Percentiles rank a stretch among this genome's conserved stretches.
Evolutionary conservation across 1,140 invertebrate genomes (phyloP).

Genomic region (Drosophila guanche): DNA sequence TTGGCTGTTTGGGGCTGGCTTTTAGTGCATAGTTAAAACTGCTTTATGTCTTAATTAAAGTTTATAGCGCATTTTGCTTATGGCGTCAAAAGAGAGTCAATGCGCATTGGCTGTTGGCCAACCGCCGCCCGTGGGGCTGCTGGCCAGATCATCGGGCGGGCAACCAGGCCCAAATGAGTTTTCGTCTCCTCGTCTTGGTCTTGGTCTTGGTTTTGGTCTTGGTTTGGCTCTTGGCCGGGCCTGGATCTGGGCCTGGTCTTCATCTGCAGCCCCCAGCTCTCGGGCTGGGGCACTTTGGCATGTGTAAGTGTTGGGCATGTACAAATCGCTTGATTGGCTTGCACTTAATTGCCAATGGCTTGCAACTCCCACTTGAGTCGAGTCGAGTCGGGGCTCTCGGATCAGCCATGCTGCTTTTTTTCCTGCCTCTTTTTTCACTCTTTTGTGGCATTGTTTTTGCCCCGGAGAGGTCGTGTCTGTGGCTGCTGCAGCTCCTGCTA

Average conservation of each 20-base stretch:
- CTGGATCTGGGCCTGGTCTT: conserved; percentile 5
- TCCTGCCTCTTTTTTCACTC: conserved; percentile 24
- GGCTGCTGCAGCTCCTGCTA: conserved; percentile 69
- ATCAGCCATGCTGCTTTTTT: conserved; percentile 56
- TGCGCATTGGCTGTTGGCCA: conserved; percentile 58
- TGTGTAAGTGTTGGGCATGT: conserved; percentile 76
- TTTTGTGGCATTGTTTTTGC: conserved; percentile 29
- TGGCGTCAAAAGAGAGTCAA: conserved; percentile 77
- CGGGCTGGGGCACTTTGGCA: conserved; percentile 28
- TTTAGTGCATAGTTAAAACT: conserved; percentile 74
- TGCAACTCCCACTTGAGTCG: conserved; percentile 47
- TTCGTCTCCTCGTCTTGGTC: conserved; percentile 5
- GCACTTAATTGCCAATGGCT: conserved; percentile 80
- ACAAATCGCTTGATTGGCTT: conserved; percentile 80
- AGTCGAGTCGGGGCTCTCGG: conserved; percentile 13
- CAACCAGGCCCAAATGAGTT: conserved; percentile 65
- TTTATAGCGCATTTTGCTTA: conserved; percentile 68
- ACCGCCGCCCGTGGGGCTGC: conserved; percentile 33
- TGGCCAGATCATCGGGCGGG: conserved; percentile 49
- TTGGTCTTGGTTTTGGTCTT: too few relatives aligned
- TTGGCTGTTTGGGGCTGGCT: conserved; percentile 30
- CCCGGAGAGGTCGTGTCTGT: conserved; percentile 63
- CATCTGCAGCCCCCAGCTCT: conserved; percentile 16
- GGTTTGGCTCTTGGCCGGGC: too few relatives aligned
- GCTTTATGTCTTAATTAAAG: conserved; percentile 81